These are phyloP conservation scores for Paramormyrops kingsleyae DNA, from an alignment of 2,113 vertebrate genomes.

Conservation along the genomic window DNA sequence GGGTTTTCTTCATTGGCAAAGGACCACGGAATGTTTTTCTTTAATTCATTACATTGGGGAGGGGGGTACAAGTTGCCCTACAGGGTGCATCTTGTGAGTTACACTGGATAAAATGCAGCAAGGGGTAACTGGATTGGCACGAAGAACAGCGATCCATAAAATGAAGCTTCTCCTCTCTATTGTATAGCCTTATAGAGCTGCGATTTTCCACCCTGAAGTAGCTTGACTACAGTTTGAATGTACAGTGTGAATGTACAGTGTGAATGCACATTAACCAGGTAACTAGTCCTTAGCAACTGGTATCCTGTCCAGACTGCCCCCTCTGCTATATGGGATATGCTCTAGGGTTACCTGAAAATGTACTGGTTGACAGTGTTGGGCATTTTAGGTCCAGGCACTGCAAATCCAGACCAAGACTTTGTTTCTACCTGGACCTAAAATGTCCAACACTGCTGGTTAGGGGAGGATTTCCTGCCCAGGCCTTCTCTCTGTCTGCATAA, in stretches of 20 bases:
- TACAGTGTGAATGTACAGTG: neutral
- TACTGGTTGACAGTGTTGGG: neutral
- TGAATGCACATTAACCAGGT: neutral
- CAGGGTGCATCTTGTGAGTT: neutral
- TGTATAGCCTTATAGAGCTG: neutral
- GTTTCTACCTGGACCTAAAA: neutral
- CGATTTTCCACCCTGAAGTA: constrained; percentile 2
- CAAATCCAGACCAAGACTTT: neutral
- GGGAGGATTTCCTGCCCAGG: constrained; percentile 18
- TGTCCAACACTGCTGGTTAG: neutral
- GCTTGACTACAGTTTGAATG: neutral
- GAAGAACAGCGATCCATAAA: neutral
- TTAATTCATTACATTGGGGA: constrained; percentile 5
- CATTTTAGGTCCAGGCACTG: neutral
- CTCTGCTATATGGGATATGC: neutral
- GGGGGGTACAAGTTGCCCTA: neutral
- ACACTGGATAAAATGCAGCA: constrained; percentile 7
- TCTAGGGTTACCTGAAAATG: neutral
- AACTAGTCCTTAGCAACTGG: neutral
- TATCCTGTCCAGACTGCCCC: neutral
- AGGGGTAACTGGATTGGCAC: neutral
- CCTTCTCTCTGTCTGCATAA: constrained; percentile 22
- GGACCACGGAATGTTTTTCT: constrained; percentile 29
- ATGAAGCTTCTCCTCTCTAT: neutral
- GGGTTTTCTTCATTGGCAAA: constrained; percentile 25